Conservation (phyloP, 2,888 invertebrate species). For the Thymelicus acteon region DNA sequence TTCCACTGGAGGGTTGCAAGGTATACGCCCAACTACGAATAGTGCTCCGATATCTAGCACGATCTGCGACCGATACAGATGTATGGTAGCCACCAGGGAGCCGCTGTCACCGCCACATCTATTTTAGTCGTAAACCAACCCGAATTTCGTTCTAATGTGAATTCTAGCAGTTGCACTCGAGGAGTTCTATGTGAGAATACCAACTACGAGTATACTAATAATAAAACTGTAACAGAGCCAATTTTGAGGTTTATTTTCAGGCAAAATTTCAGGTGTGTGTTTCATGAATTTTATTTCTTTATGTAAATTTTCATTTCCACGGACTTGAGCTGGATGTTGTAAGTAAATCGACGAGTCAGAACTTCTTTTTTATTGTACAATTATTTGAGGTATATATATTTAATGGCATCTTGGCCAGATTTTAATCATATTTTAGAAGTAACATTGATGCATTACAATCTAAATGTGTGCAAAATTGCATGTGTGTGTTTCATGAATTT, state of each 20-base stretch:
- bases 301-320: no score
- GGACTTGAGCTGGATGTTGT: no score
- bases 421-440: no score
- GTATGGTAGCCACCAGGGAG: not conserved
- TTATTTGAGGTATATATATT: no score
- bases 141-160: not conserved
- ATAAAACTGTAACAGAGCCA: not conserved
- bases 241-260: not conserved
- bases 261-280: no score
- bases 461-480: no score
- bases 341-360: no score
- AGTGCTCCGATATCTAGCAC: not conserved
- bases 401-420: no score
- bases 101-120: slow-evolving; percentile 1
- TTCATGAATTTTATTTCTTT: no score
- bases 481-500: no score
- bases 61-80: not conserved
- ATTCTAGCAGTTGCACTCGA: not conserved
- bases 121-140: slow-evolving; percentile 4
- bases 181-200: not conserved
- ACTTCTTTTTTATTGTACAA: no score
- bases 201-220: not conserved
- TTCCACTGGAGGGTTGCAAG: not conserved
- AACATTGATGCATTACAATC: no score
- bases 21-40: not conserved